These are phyloP conservation scores for Tetranychus piercei DNA, from an alignment of 2,888 invertebrate species.

Conservation along the genomic window DNA sequence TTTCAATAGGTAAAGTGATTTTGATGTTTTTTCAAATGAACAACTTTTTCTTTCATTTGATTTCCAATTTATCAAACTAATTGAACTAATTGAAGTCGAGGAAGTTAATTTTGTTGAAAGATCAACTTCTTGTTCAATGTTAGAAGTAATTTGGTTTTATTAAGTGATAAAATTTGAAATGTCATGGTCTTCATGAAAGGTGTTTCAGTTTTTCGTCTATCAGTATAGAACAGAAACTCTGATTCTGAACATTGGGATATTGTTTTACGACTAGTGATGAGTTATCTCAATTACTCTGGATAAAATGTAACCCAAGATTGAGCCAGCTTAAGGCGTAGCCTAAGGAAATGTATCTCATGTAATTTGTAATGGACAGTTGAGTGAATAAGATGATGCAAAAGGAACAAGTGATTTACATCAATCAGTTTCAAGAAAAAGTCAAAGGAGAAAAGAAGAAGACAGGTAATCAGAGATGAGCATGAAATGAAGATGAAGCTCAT, in stretches of 20 bases:
- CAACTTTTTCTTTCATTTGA: too few relatives aligned
- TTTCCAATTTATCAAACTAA: too few relatives aligned
- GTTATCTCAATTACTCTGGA: background rate
- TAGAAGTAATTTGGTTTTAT: too few relatives aligned
- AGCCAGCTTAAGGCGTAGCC: background rate
- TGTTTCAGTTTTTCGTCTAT: too few relatives aligned
- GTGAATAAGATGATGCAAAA: background rate
- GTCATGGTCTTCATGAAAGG: too few relatives aligned
- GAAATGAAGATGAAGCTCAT: background rate
- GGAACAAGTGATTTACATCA: background rate
- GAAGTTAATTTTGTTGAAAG: too few relatives aligned
- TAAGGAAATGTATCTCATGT: background rate
- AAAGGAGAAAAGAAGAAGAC: background rate
- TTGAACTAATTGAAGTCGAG: too few relatives aligned
- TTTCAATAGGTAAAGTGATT: too few relatives aligned
- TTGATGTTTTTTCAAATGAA: too few relatives aligned
- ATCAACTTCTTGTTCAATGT: too few relatives aligned
- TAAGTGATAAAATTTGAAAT: too few relatives aligned
- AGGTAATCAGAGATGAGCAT: background rate
- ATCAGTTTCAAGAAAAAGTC: background rate
- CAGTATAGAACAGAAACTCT: background rate
- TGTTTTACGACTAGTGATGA: background rate
- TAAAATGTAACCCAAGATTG: background rate
- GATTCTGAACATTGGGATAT: background rate
- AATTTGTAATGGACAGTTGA: background rate